A percentile compares a stretch with the other conserved stretches of the same genome.
phyloP scores from a whole-genome alignment of 2,888 invertebrate genomes.

The Pandemis cinnamomeana region DNA sequence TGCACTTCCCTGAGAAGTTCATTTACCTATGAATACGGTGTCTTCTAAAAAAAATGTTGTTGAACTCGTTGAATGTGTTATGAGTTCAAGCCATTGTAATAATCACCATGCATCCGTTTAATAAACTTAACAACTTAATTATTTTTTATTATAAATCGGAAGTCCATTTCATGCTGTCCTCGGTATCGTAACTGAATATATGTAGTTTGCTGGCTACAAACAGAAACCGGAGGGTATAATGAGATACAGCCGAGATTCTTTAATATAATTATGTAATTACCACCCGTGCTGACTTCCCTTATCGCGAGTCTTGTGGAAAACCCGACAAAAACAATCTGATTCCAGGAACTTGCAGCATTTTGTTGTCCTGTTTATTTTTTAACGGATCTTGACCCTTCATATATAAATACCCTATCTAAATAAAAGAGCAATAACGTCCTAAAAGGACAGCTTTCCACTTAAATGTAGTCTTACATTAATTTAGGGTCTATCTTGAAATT shows the following conservation, averaged over 20 bases:
- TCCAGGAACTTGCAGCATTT: conserved; percentile 29
- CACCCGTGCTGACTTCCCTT: conserved; percentile 34
- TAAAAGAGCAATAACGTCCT: background rate
- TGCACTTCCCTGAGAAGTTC: conserved; percentile 39
- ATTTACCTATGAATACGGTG: conserved; percentile 14
- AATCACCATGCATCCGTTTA: background rate
- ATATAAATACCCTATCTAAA: background rate
- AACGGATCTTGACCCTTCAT: background rate
- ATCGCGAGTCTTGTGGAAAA: conserved; percentile 31
- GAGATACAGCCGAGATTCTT: conserved; percentile 33
- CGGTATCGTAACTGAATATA: conserved; percentile 20
- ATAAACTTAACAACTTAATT: background rate
- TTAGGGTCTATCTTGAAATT: background rate
- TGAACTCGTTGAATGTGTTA: conserved; percentile 18
- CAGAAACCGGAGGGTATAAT: conserved; percentile 31
- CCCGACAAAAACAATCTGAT: conserved; percentile 35
- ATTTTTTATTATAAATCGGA: background rate
- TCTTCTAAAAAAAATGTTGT: conserved; percentile 13
- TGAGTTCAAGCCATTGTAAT: conserved; percentile 4
- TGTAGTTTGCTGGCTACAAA: conserved; percentile 18
- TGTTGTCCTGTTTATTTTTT: conserved; percentile 10
- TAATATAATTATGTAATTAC: conserved; percentile 40
- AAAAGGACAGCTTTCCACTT: background rate
- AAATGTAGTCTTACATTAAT: background rate
- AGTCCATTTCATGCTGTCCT: background rate